A percentile compares a stretch with the other conserved stretches of the same genome.
phyloP scores from a whole-genome alignment of 2,888 invertebrate genomes.

The Conops quadrifasciatus region DNA sequence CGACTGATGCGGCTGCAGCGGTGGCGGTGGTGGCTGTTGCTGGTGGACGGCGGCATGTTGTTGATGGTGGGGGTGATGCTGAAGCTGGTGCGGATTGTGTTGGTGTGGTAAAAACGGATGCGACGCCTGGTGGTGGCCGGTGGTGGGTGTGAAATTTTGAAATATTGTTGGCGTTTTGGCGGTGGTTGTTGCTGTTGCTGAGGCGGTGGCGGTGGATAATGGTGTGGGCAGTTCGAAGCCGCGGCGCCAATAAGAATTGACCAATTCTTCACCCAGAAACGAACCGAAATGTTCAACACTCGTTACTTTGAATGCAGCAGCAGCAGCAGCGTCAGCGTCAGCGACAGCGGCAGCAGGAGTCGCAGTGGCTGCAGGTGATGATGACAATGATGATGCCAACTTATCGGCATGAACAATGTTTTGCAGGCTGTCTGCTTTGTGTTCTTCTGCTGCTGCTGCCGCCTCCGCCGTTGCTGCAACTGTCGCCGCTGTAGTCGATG shows the following conservation, averaged over 20 bases:
- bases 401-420: conserved; percentile 50
- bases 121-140: conserved; percentile 43
- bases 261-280: conserved; percentile 78
- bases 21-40: conserved; percentile 43
- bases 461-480: conserved; percentile 53
- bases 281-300: conserved; percentile 78
- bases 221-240: conserved; percentile 70
- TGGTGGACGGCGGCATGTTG: conserved; percentile 43
- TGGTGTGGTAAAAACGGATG: conserved; percentile 40
- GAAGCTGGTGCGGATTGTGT: conserved; percentile 43
- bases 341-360: conserved; percentile 31
- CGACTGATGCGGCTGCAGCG: conserved; percentile 46
- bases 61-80: conserved; percentile 45
- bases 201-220: conserved; percentile 34
- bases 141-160: conserved; percentile 52
- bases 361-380: background rate
- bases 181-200: conserved; percentile 49
- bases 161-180: conserved; percentile 61
- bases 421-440: conserved; percentile 26
- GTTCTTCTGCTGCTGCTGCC: conserved; percentile 41
- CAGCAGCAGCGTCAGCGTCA: conserved; percentile 27
- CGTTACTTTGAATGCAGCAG: conserved; percentile 45
- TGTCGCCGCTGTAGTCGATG: background rate
- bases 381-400: conserved; percentile 39
- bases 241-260: conserved; percentile 81